phyloP scores from a whole-genome alignment of 2,113 vertebrate species.

The Neotragus moschatus region DNA sequence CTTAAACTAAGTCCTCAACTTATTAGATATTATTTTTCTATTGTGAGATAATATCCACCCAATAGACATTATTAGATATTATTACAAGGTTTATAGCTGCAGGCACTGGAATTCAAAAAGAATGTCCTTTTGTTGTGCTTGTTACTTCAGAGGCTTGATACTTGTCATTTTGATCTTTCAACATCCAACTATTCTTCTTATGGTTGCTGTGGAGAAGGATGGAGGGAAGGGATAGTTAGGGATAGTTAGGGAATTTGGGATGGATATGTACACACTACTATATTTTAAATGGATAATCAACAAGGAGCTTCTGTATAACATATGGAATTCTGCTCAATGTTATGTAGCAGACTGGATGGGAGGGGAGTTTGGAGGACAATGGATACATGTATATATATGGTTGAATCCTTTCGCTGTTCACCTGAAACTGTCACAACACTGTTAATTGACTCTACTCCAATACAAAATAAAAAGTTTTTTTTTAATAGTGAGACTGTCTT shows the following conservation, averaged over 20 bases:
- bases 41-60: not conserved
- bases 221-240: not conserved
- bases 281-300: not conserved
- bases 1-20: not conserved
- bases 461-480: not conserved
- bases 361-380: not conserved
- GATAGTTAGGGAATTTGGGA: not conserved
- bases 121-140: not conserved
- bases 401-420: not conserved
- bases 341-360: not conserved
- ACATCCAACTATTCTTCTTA: not conserved
- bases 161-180: not conserved
- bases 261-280: not conserved
- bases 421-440: not conserved
- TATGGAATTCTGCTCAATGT: not conserved
- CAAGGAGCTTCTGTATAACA: not conserved
- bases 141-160: not conserved
- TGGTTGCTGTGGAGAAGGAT: not conserved
- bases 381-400: not conserved
- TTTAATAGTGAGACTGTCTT: not conserved
- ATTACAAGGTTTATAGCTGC: not conserved
- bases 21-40: not conserved
- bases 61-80: not conserved
- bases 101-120: not conserved
- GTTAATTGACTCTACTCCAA: not conserved